Evolutionary conservation across 1,140 invertebrate genomes (phyloP).

Genomic region (Ceratosolen fusciceps): DNA sequence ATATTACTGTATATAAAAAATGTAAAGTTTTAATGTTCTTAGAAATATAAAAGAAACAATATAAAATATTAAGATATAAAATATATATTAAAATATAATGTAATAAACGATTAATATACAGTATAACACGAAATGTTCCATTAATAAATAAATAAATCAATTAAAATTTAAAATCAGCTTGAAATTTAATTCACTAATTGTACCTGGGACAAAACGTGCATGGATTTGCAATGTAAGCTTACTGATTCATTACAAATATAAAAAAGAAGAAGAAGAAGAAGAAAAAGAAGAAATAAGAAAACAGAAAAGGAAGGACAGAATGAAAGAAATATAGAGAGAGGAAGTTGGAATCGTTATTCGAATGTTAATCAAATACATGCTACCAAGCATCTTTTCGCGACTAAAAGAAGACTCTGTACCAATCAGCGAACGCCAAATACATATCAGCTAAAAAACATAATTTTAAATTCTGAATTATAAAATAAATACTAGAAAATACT

Average conservation of each 20-base stretch:
- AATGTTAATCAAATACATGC: slow-evolving; percentile 54
- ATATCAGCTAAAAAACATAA: neutral
- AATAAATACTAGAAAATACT: too few relatives aligned
- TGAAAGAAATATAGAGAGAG: slow-evolving; percentile 48
- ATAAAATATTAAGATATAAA: too few relatives aligned
- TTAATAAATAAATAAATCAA: slow-evolving; percentile 64
- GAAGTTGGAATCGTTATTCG: slow-evolving; percentile 52
- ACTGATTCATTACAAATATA: slow-evolving; percentile 45
- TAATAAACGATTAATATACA: neutral
- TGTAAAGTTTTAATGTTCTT: neutral
- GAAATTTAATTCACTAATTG: slow-evolving; percentile 66
- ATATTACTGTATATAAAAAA: neutral
- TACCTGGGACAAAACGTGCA: slow-evolving; percentile 59
- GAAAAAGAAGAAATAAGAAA: neutral
- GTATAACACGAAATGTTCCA: slow-evolving; percentile 50
- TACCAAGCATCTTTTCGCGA: slow-evolving; percentile 23
- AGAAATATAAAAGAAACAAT: neutral
- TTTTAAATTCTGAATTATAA: too few relatives aligned
- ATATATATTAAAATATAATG: too few relatives aligned
- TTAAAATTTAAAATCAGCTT: slow-evolving; percentile 69
- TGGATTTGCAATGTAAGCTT: slow-evolving; percentile 61
- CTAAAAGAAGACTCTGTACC: slow-evolving; percentile 16
- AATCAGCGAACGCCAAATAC: neutral
- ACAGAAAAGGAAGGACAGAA: neutral
- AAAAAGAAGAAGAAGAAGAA: slow-evolving; percentile 1